Conservation (phyloP, 2,888 invertebrate genomes). For the Chymomyza fuscimana region DNA sequence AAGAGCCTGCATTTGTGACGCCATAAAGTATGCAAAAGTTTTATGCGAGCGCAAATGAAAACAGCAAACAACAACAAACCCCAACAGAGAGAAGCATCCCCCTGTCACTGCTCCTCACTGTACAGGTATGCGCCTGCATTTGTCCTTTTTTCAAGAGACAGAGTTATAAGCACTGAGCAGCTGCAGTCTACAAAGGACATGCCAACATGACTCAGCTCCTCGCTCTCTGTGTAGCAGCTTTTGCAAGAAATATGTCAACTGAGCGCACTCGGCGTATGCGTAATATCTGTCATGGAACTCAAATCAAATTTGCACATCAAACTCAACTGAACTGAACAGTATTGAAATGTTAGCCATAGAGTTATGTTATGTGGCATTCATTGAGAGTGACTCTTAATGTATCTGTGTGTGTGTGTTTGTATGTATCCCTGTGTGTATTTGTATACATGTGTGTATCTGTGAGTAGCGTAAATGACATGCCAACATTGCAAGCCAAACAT, state of each 20-base stretch:
- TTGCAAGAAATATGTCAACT: conserved; percentile 61
- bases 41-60: conserved; percentile 67
- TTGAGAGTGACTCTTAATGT: neutral
- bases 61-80: conserved; percentile 55
- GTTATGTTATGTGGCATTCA: conserved; percentile 46
- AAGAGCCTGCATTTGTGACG: conserved; percentile 9
- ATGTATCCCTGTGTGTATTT: neutral
- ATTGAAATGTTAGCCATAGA: conserved; percentile 66
- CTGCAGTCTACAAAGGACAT: neutral
- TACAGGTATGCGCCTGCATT: conserved; percentile 37
- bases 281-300: conserved; percentile 50
- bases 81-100: neutral
- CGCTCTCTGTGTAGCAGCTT: neutral
- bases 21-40: conserved; percentile 71
- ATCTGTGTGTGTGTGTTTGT: neutral
- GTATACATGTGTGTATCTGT: neutral
- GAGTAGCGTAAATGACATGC: conserved; percentile 1
- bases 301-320: conserved; percentile 66
- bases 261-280: conserved; percentile 55
- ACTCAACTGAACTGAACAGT: conserved; percentile 45
- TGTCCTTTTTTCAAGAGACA: neutral
- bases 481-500: neutral
- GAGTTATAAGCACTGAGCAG: conserved; percentile 15
- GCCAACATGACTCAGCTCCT: neutral
- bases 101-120: neutral